Conservation (phyloP, 2,113 vertebrate genomes). For the Heterochromis multidens region DNA sequence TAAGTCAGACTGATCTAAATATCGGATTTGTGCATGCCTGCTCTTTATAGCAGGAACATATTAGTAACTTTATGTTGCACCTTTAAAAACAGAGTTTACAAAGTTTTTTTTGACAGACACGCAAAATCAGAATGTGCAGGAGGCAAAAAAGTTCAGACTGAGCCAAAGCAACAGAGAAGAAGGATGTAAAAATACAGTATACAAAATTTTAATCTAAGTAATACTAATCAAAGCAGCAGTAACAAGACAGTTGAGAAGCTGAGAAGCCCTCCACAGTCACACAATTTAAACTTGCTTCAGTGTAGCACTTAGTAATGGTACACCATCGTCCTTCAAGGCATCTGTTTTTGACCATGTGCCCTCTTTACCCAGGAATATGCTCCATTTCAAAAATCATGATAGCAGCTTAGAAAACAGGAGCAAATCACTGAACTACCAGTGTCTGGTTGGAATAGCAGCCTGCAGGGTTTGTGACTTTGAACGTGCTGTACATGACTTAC, state of each 20-base stretch:
- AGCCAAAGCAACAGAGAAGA: neutral
- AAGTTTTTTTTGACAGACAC: neutral
- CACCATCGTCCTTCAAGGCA: fast-evolving
- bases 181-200: too few relatives aligned
- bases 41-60: fast-evolving
- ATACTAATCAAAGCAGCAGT: too few relatives aligned
- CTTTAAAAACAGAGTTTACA: neutral
- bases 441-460: neutral
- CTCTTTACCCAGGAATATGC: neutral
- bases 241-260: too few relatives aligned
- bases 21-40: neutral
- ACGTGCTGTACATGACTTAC: fast-evolving
- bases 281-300: fast-evolving
- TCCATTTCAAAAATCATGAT: neutral
- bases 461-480: neutral
- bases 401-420: too few relatives aligned
- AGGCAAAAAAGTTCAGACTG: fast-evolving
- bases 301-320: too few relatives aligned
- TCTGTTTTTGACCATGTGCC: neutral
- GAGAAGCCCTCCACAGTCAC: neutral
- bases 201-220: too few relatives aligned
- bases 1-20: neutral
- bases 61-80: neutral
- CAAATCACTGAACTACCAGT: too few relatives aligned
- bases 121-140: fast-evolving